Conservation (phyloP, 2,797 vertebrate species). For the Lepilemur septentrionalis region DNA sequence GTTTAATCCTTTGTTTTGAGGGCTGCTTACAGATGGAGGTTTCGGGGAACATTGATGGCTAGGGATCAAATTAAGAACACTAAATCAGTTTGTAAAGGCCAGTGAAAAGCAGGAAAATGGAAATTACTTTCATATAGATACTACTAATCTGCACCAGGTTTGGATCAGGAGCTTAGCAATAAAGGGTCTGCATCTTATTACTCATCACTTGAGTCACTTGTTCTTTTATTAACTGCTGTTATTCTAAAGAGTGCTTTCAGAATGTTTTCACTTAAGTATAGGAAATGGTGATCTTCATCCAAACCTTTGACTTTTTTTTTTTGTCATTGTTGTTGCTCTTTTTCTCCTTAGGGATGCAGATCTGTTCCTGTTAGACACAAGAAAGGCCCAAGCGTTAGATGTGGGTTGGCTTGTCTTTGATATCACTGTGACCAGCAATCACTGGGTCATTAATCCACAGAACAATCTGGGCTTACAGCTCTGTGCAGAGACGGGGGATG, state of each 20-base stretch:
- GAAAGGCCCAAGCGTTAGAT: slow-evolving; percentile 92
- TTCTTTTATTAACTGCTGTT: slow-evolving; percentile 51
- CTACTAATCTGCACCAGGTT: slow-evolving; percentile 53
- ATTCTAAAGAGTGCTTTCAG: slow-evolving; percentile 46
- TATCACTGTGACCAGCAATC: slow-evolving; percentile 98
- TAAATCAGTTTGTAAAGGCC: background rate
- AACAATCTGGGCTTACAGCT: slow-evolving; percentile 98
- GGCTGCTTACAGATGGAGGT: background rate
- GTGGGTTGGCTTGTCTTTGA: slow-evolving; percentile 99
- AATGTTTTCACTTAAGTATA: slow-evolving; percentile 62
- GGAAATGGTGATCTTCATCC: slow-evolving; percentile 37
- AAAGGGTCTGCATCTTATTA: slow-evolving; percentile 6
- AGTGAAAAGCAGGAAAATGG: slow-evolving; percentile 11
- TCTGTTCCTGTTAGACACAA: slow-evolving; percentile 95
- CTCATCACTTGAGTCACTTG: background rate
- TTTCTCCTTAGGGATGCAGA: slow-evolving; percentile 93
- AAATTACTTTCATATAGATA: slow-evolving; percentile 68
- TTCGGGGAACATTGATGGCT: background rate
- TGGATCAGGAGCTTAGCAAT: background rate
- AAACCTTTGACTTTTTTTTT: slow-evolving; percentile 58
- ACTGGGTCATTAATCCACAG: slow-evolving; percentile 98
- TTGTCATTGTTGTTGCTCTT: slow-evolving; percentile 54
- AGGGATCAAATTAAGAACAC: background rate
- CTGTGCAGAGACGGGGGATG: slow-evolving; percentile 94
- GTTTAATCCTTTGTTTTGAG: background rate